These are phyloP conservation scores for Gastrophysa polygoni DNA, from an alignment of 2,888 invertebrate species.

Conservation along the genomic window DNA sequence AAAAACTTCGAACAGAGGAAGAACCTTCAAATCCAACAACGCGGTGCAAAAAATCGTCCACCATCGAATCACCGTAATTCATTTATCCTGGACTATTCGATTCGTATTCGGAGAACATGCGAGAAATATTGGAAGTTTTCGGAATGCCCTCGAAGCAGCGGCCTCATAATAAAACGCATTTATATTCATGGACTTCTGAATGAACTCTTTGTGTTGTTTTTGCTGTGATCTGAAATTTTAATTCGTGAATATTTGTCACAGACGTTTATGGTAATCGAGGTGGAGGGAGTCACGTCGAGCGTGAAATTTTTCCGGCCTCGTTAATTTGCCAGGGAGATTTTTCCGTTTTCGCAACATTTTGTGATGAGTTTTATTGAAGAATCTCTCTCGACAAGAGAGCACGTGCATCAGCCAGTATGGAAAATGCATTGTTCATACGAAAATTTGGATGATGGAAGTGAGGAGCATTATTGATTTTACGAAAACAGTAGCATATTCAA, in stretches of 20 bases:
- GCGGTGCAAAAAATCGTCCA: too few species aligned
- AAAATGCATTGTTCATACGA: too few species aligned
- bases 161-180: slow-evolving; percentile 30
- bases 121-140: neutral
- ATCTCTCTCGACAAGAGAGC: neutral
- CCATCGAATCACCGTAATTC: too few species aligned
- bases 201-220: slow-evolving; percentile 31
- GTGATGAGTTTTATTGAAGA: neutral
- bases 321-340: slow-evolving; percentile 5
- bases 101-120: neutral
- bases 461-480: too few species aligned
- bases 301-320: slow-evolving; percentile 22
- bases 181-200: slow-evolving; percentile 35
- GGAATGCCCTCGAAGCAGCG: slow-evolving; percentile 7
- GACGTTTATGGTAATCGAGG: slow-evolving; percentile 30
- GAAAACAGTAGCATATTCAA: too few species aligned
- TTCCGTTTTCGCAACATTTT: neutral
- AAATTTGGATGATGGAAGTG: too few species aligned
- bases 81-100: neutral
- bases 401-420: neutral
- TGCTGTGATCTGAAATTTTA: slow-evolving; percentile 31
- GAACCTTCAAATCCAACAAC: too few species aligned
- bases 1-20: too few species aligned
- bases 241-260: slow-evolving; percentile 31
- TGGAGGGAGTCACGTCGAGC: slow-evolving; percentile 23